Base-by-base conservation (phyloP, 1,140 invertebrate species). In the Sitobion miscanthi region DNA sequence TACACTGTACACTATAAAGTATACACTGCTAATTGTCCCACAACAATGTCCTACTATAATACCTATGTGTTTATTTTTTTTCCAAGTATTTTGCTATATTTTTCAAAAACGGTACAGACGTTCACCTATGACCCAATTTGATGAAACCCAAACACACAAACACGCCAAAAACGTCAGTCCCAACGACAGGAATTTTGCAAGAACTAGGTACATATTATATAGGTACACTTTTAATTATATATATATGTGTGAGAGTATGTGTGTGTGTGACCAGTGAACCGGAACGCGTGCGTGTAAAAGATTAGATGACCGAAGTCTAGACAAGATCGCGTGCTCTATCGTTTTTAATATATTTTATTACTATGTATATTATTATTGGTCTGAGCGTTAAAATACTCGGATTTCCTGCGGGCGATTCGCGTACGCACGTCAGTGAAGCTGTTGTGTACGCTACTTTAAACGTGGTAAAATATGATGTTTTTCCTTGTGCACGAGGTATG, bases 251-350 rank as follows among this genome's bases (percentile, higher is more conserved):
- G 38, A 11, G 54, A 25, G 3, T 30, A 25, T 62, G 17, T 2
- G 54, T 69, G 7, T n/a, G 30, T 14, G 38, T 69, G 14, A 62
- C 14, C 54, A 17, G 25, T 90, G 89, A n/a, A 90, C 89, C 54
- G 89, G 23, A 90, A 90, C 57, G 54, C 45, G 89, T 90, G 54
- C 89, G 38, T 90, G 54, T 90, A 62, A 45, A 45, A 69, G 89
- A 90, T 90, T 89, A 57, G 21, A 89, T 89, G 49, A 57, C 88
- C 49, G 49, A 38, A 14, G 52, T 89, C 52, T 57, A 89, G 52
- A 57, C 88, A 89, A 89, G n/a, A 89, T 89, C 88, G 88, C 88
- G 88, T 89, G 88, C 88, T 89, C 49, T 89, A 89, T 89, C 88
- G 52, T 89, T 57, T 89, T 89, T 89, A 57, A 57, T 38, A 54